phyloP scores from a whole-genome alignment of 2,797 vertebrate genomes.

The Babyrousa celebensis region DNA sequence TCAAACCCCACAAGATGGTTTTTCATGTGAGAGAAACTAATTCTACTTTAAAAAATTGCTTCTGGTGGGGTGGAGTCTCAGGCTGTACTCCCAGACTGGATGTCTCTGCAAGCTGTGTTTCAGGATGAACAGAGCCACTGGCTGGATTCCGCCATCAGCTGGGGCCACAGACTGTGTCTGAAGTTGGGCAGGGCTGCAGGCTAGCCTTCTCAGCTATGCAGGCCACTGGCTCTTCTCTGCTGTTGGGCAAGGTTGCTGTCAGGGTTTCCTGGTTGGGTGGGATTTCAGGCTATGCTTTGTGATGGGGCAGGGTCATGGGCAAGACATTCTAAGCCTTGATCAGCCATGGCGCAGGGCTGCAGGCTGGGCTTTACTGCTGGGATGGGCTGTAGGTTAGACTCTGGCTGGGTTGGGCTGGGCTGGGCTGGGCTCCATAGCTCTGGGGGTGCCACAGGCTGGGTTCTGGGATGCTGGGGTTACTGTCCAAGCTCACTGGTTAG shows the following conservation, averaged over 20 bases:
- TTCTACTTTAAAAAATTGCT: neutral
- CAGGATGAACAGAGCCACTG: neutral
- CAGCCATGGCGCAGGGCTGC: neutral
- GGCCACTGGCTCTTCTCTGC: neutral
- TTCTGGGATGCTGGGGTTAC: neutral
- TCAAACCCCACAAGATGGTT: neutral
- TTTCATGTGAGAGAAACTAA: neutral
- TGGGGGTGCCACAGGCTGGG: neutral
- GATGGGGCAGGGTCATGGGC: fast-evolving
- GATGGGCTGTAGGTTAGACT: neutral
- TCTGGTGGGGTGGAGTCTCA: neutral
- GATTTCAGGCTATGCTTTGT: neutral
- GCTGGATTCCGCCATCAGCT: neutral
- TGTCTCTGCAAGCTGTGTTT: neutral
- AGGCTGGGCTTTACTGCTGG: neutral
- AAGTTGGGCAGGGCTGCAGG: neutral
- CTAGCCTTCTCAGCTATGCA: neutral
- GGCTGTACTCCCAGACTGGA: neutral
- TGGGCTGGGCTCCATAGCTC: neutral
- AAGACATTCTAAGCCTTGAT: neutral
- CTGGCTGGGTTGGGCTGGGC: neutral
- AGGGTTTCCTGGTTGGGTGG: neutral
- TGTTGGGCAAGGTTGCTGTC: neutral
- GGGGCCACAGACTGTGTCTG: neutral
- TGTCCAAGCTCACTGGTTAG: neutral